phyloP scores from a whole-genome alignment of 2,113 vertebrate species.

The Acrocephalus kingi region DNA sequence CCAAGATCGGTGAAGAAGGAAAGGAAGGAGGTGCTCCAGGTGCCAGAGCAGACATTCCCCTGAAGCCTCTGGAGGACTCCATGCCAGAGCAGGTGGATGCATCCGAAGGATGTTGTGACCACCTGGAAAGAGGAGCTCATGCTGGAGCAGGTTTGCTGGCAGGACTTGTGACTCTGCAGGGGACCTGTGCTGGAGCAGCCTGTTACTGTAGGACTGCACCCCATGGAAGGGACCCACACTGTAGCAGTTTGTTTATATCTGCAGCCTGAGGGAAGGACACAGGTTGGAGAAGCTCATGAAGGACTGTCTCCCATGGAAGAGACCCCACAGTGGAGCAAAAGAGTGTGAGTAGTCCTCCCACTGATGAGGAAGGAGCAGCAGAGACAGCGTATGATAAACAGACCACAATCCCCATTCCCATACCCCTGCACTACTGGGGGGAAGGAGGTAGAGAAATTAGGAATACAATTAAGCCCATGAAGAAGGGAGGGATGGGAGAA shows the following conservation, averaged over 20 bases:
- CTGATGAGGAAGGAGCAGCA: not conserved
- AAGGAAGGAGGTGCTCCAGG: not conserved
- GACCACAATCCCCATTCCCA: not conserved
- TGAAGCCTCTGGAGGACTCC: not conserved
- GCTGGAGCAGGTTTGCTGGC: not conserved
- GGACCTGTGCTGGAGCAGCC: not conserved
- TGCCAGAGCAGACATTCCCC: not conserved
- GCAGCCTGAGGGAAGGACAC: not conserved
- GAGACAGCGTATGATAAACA: rapidly evolving
- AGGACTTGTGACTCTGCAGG: rapidly evolving
- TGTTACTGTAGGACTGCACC: not conserved
- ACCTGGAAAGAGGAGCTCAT: not conserved
- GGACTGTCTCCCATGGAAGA: not conserved
- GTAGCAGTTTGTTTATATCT: not conserved
- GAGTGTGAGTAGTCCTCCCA: not conserved
- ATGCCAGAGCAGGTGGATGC: not conserved
- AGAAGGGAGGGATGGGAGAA: not conserved
- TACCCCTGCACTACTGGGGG: rapidly evolving
- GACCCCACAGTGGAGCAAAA: not conserved
- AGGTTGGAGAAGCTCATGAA: not conserved
- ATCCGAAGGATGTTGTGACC: not conserved
- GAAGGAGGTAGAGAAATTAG: not conserved
- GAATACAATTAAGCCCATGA: not conserved
- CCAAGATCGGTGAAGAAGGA: not conserved
- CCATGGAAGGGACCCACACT: too few species aligned